phyloP scores from a whole-genome alignment of 2,113 vertebrate species.

The Microtus ochrogaster region DNA sequence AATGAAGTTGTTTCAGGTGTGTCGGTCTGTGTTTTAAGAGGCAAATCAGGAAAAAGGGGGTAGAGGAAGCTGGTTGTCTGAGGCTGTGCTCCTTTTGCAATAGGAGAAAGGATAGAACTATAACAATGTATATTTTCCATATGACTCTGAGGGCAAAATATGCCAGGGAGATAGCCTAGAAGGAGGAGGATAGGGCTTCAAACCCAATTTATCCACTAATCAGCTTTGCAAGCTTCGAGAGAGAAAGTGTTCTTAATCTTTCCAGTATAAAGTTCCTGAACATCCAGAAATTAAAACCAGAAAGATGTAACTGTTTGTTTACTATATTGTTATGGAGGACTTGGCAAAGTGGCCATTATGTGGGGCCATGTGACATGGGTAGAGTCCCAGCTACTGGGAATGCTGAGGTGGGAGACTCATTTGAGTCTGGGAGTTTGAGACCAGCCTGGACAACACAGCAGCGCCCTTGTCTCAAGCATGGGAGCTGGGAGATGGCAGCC shows the following conservation, averaged over 20 bases:
- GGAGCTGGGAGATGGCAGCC: neutral
- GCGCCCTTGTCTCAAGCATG: neutral
- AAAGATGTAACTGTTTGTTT: neutral
- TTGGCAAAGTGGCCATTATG: neutral
- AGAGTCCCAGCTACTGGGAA: neutral
- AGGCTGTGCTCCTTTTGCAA: neutral
- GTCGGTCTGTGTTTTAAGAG: conserved; percentile 21
- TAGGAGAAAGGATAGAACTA: neutral
- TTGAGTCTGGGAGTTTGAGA: neutral
- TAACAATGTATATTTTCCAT: neutral
- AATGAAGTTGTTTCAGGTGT: neutral
- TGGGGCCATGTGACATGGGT: neutral
- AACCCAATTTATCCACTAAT: neutral
- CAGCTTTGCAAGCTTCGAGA: neutral
- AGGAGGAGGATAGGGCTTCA: neutral
- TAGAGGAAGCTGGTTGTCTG: neutral
- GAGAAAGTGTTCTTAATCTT: neutral
- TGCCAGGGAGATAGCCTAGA: neutral
- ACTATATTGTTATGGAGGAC: neutral
- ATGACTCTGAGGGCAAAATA: neutral
- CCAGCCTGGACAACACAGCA: neutral
- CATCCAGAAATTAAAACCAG: neutral
- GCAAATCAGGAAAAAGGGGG: conserved; percentile 16
- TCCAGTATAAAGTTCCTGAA: neutral
- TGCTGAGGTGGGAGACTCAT: neutral